A percentile compares a stretch with the other conserved stretches of the same genome.
Evolutionary conservation across 2,797 vertebrate genomes (phyloP).

Genomic region (Uromys caudimaculatus): DNA sequence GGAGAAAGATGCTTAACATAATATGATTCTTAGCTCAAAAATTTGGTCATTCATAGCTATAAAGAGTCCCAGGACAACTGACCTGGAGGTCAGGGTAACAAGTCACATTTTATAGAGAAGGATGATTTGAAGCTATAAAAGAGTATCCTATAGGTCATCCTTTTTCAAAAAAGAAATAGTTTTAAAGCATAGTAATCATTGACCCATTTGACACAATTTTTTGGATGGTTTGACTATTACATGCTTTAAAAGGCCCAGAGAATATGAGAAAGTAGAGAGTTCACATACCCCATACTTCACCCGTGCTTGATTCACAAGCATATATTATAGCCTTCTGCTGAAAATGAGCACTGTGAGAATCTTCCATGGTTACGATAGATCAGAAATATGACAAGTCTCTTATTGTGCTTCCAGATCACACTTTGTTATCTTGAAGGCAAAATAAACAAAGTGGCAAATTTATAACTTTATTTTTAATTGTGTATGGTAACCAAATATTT

Average conservation of each 20-base stretch:
- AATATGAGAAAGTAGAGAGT: background rate
- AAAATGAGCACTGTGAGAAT: background rate
- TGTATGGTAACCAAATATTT: background rate
- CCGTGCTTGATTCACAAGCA: background rate
- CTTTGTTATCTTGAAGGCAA: background rate
- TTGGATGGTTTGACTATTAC: constrained; percentile 42
- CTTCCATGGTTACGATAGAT: background rate
- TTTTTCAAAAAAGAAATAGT: constrained; percentile 64
- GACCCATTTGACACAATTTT: constrained; percentile 68
- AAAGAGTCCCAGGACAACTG: constrained; percentile 68
- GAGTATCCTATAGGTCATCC: constrained; percentile 61
- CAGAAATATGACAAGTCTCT: background rate
- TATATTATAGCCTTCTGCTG: background rate
- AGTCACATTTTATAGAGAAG: constrained; percentile 68
- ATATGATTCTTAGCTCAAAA: constrained; percentile 80
- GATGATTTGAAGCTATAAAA: constrained; percentile 58
- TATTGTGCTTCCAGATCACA: background rate
- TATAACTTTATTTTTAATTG: background rate
- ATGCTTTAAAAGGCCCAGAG: constrained; percentile 55
- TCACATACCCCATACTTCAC: background rate
- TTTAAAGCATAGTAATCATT: constrained; percentile 57
- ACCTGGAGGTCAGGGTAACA: constrained; percentile 75
- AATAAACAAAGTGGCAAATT: background rate
- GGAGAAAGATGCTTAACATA: constrained; percentile 78
- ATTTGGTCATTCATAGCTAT: constrained; percentile 67